Conservation (phyloP, 2,113 vertebrate species). For the Xiphophorus maculatus region DNA sequence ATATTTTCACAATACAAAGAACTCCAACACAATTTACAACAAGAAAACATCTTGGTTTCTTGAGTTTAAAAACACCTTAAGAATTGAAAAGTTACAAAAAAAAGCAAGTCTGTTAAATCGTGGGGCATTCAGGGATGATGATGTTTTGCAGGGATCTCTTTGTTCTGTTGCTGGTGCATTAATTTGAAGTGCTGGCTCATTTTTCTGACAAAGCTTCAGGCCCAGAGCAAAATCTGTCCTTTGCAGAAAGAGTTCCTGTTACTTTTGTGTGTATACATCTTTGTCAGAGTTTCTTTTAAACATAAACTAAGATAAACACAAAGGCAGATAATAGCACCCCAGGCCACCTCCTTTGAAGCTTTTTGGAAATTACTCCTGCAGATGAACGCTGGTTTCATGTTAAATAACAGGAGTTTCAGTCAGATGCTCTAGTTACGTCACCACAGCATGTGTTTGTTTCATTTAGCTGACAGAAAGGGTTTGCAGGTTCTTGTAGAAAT, state of each 20-base stretch:
- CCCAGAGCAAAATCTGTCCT: slow-evolving; percentile 44
- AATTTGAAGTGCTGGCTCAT: slow-evolving; percentile 51
- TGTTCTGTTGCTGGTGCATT: slow-evolving; percentile 28
- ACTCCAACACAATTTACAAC: not conserved
- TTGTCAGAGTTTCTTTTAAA: slow-evolving; percentile 5
- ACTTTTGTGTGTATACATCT: slow-evolving; percentile 3
- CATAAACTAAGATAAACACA: slow-evolving; percentile 5
- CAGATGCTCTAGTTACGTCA: slow-evolving; percentile 7
- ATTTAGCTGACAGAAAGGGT: not conserved
- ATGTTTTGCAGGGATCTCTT: slow-evolving; percentile 12
- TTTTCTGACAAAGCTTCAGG: slow-evolving; percentile 27
- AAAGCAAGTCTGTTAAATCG: slow-evolving; percentile 14
- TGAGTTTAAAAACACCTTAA: not conserved
- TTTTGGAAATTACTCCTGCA: slow-evolving; percentile 11
- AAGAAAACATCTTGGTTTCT: not conserved
- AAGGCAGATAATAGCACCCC: slow-evolving; percentile 42
- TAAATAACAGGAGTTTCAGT: not conserved
- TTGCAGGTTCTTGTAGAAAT: not conserved
- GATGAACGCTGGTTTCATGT: slow-evolving; percentile 12
- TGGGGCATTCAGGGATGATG: slow-evolving; percentile 19
- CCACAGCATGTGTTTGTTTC: not conserved
- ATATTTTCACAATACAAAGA: not conserved
- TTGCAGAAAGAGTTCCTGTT: slow-evolving; percentile 1
- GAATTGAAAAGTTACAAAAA: not conserved
- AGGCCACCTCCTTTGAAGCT: slow-evolving; percentile 23